A percentile compares a stretch with the other conserved stretches of the same genome.
Evolutionary conservation across 2,888 invertebrate species (phyloP).

Genomic region (Pammene fasciana): DNA sequence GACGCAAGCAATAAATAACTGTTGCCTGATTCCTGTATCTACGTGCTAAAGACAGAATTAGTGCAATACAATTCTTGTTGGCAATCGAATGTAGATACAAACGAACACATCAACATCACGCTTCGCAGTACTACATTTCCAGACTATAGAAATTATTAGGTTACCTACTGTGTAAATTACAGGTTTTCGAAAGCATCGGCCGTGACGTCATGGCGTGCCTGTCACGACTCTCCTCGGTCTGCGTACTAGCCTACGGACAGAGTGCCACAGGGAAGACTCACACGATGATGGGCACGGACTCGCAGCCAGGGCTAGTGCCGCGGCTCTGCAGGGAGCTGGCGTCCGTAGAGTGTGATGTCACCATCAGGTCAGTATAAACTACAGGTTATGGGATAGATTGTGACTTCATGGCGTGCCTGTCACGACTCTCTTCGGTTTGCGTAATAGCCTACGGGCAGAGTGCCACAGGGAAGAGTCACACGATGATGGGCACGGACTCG

Average conservation of each 20-base stretch:
- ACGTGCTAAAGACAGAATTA: not conserved
- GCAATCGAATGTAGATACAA: too few species aligned
- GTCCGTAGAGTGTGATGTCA: slow-evolving; percentile 57
- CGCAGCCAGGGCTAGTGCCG: slow-evolving; percentile 71
- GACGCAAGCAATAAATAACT: too few species aligned
- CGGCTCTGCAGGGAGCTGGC: slow-evolving; percentile 70
- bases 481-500: slow-evolving; percentile 86
- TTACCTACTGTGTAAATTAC: slow-evolving; percentile 19
- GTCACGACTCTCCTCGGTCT: slow-evolving; percentile 85
- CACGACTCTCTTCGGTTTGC: slow-evolving; percentile 86
- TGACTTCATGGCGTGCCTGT: slow-evolving; percentile 85
- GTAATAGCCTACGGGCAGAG: slow-evolving; percentile 90
- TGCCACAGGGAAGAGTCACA: slow-evolving; percentile 90
- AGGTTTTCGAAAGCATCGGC: slow-evolving; percentile 87
- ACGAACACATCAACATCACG: too few species aligned
- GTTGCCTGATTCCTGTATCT: too few species aligned
- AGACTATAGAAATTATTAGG: too few species aligned
- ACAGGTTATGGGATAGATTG: slow-evolving; percentile 42
- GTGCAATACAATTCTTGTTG: not conserved
- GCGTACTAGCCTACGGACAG: slow-evolving; percentile 89
- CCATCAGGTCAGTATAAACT: slow-evolving; percentile 62
- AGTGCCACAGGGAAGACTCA: slow-evolving; percentile 90
- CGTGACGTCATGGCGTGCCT: slow-evolving; percentile 85
- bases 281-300: slow-evolving; percentile 87
- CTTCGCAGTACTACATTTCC: too few species aligned